Percentiles rank a stretch among this genome's conserved stretches.
These are phyloP conservation scores for Albula goreensis DNA, from an alignment of 2,113 vertebrate species.

Conservation along the genomic window DNA sequence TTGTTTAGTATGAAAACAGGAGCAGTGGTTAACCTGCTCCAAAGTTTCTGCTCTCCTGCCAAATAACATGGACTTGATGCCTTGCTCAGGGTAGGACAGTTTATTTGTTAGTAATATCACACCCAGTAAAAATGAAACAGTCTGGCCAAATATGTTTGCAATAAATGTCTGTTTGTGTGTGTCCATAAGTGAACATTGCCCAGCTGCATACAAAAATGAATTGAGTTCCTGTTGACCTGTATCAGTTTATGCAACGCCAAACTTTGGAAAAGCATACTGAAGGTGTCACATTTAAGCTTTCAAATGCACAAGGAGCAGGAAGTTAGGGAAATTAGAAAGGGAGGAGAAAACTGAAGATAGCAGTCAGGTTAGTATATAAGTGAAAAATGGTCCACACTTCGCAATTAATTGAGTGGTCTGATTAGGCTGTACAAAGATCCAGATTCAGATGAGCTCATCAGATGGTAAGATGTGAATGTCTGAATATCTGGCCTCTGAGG, in stretches of 20 bases:
- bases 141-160: too few relatives aligned
- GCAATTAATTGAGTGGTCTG: neutral
- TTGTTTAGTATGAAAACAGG: neutral
- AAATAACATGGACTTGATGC: constrained; percentile 34
- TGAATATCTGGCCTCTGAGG: neutral
- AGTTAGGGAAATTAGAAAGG: too few relatives aligned
- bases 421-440: neutral
- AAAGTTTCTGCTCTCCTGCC: constrained; percentile 21
- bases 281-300: too few relatives aligned
- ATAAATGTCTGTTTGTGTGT: constrained; percentile 1
- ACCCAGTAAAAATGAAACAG: constrained; percentile 5
- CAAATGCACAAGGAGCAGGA: too few relatives aligned
- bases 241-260: too few relatives aligned
- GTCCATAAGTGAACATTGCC: neutral
- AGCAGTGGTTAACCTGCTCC: neutral
- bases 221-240: too few relatives aligned
- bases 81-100: constrained; percentile 34
- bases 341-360: too few relatives aligned
- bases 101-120: constrained; percentile 43
- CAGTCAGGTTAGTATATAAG: neutral
- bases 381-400: neutral
- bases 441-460: neutral
- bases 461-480: neutral
- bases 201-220: too few relatives aligned
- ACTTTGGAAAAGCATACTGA: too few relatives aligned